Evolutionary conservation across 2,113 vertebrate species (phyloP), one percentile per base, ranked within the genome.

Genomic region (Marmota flaviventris): DNA sequence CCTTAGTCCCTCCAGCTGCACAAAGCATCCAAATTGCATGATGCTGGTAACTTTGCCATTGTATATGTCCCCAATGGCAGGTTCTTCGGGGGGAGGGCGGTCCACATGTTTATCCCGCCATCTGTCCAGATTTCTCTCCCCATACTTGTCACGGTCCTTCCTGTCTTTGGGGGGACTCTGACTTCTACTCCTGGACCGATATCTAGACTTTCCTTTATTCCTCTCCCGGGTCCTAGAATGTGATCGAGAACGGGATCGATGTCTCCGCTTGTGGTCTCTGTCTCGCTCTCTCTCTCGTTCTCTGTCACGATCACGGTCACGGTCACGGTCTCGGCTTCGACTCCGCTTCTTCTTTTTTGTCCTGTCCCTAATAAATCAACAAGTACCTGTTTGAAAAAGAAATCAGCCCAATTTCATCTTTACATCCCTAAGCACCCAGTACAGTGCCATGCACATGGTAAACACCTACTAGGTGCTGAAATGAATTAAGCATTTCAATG

Each of bases 11-110:
- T 99, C 99, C 89, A 99, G 99, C 97, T 99, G 99, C 91, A 99
- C 99, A 82, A 99, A 99, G 98, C 99, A 99, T 0, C 99, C 99
- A 89, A 99, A 99, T 96, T 99, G 99, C 99, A 99, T 99, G 92
- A 99, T 99, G 91, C 99, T 99, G 25, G 99, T 99, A 93, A 99
- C 99, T 97, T 99, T 99, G 97, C 99, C 99, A 0, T 99, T 99
- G 97, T 99, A 99, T 93, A 99, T 99, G 98, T 99, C 99, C 0
- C 99, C 99, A 0, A 99, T 99, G 45, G 99, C 99, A 0, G 99
- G 99, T 88, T 99, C 99, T 96, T 99, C 99, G 0, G 99, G 99
- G 0, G 99, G 99, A 0, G 99, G 99, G 0, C 99, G 99, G 93
- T 99, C 99, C 77, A 99, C 98, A 1, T 99, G 99, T 93, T 99